Conservation (phyloP, 2,113 vertebrate genomes). For the Lucifuga dentata region DNA sequence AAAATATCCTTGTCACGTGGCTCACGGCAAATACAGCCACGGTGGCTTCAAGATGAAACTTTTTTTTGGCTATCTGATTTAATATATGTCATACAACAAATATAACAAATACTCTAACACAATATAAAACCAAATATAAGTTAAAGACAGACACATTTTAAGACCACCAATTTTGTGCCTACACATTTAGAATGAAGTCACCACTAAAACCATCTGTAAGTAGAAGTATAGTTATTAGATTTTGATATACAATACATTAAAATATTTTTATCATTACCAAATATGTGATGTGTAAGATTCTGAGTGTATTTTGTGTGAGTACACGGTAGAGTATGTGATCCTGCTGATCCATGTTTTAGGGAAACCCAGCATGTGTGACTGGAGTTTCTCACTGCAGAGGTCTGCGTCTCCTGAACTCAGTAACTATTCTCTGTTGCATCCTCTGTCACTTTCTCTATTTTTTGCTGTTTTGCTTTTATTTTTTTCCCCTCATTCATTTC, state of each 20-base stretch:
- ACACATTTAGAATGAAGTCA: too few species aligned
- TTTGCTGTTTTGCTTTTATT: neutral
- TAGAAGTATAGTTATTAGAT: too few species aligned
- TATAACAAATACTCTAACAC: too few species aligned
- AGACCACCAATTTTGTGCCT: too few species aligned
- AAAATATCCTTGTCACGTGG: neutral
- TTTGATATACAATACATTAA: too few species aligned
- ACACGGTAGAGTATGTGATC: too few species aligned
- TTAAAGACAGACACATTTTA: too few species aligned
- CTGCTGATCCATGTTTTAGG: neutral
- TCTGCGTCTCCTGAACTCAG: conserved; percentile 3
- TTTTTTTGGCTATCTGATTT: neutral
- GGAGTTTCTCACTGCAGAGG: conserved; percentile 32
- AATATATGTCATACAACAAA: neutral
- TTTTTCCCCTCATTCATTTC: neutral
- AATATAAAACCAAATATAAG: neutral
- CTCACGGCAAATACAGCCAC: neutral
- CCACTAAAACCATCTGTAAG: too few species aligned
- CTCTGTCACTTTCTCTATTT: neutral
- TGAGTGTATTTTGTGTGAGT: too few species aligned
- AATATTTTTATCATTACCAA: too few species aligned
- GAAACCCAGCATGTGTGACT: conserved; percentile 1
- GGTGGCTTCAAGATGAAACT: neutral
- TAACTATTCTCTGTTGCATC: conserved; percentile 24
- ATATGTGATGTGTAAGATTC: too few species aligned